Evolutionary conservation across 2,113 vertebrate genomes (phyloP), one percentile per base, ranked within the genome.

Genomic region (Dermatemys mawii): DNA sequence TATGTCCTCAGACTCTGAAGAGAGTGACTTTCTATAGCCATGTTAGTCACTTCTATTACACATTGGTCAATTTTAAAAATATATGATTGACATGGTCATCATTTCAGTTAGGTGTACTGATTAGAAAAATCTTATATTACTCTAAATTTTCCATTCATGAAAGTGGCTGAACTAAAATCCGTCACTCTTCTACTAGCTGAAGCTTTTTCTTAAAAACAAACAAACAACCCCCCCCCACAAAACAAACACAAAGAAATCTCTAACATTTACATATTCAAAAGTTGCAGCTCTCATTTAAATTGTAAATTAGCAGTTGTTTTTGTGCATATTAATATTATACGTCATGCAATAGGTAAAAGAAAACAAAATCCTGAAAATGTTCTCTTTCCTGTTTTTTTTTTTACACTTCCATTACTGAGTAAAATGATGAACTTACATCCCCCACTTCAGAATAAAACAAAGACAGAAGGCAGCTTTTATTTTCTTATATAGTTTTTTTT

Each of bases 401-500:
- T 89, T 85, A 32, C 1, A 70, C 75, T 85, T 19, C 78, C 5
- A 6, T 14, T 48, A 41, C 3, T 90, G 26, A 81, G 5, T 5
- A 3, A 73, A 21, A 17, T 50, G 84, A 83, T 48, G 80, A 92
- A 67, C 8, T 3, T 27, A 17, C 11, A 44, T 24, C 35, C 21
- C 67, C 83, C 44, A 50, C 38, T 41, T 26, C 60, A 81, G 1
- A 3, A 22, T 41, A 1, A 14, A 89, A 90, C 60, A 85, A 96
- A 95, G 2, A 19, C 63, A 96, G 55, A 86, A 93, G 89, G 44
- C 85, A 90, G 76, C 80, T 78, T 84, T 93, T 81, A 38, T 91
- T 96, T 97, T 98, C 96, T 98, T 97, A 95, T 89, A 93, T 84
- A 81, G 86, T 96, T 97, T 98, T 96, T 97, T 97, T 98, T 98